Base-by-base conservation (phyloP, 2,113 vertebrate species). In the Semicossyphus pulcher region DNA sequence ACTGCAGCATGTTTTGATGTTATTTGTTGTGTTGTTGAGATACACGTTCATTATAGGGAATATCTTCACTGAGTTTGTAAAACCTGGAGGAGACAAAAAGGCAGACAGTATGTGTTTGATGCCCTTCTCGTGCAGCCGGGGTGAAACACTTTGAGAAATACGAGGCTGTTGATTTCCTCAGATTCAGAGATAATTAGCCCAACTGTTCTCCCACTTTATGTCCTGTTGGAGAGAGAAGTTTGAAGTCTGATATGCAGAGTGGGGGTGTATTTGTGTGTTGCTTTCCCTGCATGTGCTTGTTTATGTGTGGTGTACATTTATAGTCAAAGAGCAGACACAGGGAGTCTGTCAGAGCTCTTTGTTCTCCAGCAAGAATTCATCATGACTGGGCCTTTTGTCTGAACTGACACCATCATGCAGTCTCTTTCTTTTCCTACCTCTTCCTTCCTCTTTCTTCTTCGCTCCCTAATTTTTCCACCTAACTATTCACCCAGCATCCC, bases 291-390 rank as follows among this genome's bases (percentile, higher is more conserved):
- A 16, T 51, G n/a, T 36, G 37, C 41, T 42, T 44, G 39, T 49
- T 18, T 31, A 28, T 47, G 32, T 51, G 1, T 39, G 62, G 42
- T 62, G 81, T 77, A 75, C 72, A 80, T 89, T 88, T 86, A 72
- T 76, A 86, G 83, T 81, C 73, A 84, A 78, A 84, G 62, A 86
- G 71, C 45, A 72, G 56, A 85, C 58, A 39, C 44, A 56, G 66
- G 48, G 75, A 90, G 78, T 80, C 85, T 83, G 88, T 87, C 84
- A 72, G 80, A 72, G 80, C 59, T 85, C 88, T 91, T 90, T 91
- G 88, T 92, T 90, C 80, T 80, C 57, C 39, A 44, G 52, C 0
- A 16, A 82, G 84, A 89, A 84, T 81, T 61, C 70, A 80, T 89
- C 74, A 80, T 81, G 83, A 76, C 84, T 78, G 82, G 53, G 81